Evolutionary conservation across 2,113 vertebrate species (phyloP).

Genomic region (Bostrychus sinensis): DNA sequence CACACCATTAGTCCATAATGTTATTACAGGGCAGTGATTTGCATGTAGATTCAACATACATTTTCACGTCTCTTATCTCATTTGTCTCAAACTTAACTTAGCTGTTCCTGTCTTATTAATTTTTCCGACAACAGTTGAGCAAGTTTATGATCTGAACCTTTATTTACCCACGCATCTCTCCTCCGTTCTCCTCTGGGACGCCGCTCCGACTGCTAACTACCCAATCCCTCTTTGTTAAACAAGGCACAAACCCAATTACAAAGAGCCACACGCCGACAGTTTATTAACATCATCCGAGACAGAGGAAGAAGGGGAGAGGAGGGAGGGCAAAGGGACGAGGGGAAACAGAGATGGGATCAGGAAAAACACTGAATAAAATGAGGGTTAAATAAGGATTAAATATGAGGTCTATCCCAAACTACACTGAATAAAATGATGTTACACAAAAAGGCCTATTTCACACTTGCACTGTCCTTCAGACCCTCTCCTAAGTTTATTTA

Average conservation of each 20-base stretch:
- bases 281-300: conserved; percentile 71
- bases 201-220: conserved; percentile 70
- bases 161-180: conserved; percentile 67
- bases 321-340: not conserved
- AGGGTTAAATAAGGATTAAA: too few relatives aligned
- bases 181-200: conserved; percentile 61
- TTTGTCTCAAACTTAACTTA: conserved; percentile 49
- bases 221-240: conserved; percentile 79
- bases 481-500: too few relatives aligned
- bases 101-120: conserved; percentile 46
- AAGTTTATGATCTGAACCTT: conserved; percentile 68
- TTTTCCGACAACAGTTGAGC: conserved; percentile 60
- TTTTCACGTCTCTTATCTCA: too few relatives aligned
- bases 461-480: too few relatives aligned
- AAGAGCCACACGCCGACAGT: conserved; percentile 73
- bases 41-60: too few relatives aligned
- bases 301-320: conserved; percentile 22
- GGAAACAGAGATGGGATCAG: too few relatives aligned
- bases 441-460: too few relatives aligned
- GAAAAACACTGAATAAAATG: too few relatives aligned
- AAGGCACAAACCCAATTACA: conserved; percentile 78
- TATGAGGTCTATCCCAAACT: too few relatives aligned
- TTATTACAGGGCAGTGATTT: too few relatives aligned
- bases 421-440: too few relatives aligned
- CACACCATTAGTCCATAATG: too few relatives aligned